Evolutionary conservation across 2,888 invertebrate genomes (phyloP), one percentile per base, ranked within the genome.

Genomic region (Lordiphosa andalusiaca): DNA sequence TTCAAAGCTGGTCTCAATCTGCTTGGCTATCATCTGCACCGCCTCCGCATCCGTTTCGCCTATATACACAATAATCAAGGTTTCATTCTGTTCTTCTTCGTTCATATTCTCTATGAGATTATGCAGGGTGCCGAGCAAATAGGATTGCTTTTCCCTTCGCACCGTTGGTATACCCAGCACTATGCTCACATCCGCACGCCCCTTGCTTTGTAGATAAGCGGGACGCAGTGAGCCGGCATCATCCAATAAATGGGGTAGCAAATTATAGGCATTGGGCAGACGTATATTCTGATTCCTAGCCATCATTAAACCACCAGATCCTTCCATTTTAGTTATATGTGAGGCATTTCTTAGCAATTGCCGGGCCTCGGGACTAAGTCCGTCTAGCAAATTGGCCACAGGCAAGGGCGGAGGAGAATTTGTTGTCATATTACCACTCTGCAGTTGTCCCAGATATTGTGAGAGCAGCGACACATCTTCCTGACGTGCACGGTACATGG

Each of bases 141-240:
- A 98, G 71, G 92, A 94, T 85, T 97, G 96, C 73, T 95, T 95
- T 69, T 96, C 95, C 39, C 98, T 91, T 76, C 93, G 94, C 5
- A 98, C 97, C 0, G 98, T 98, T 0, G 98, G 98, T 63, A 98
- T 82, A 36, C 90, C 98, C 46, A 98, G 91, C 1, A 97, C 95
- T 62, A 97, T 92, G 47, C 95, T 94, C 0, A 95, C 95, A 69
- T 94, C 94, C 6, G 91, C 91, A 55, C 95, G 91, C 3, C 93
- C 94, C 66, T 93, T 93, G 33, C 94, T 94, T 88, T 96, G 91
- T 73, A 94, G 91, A 88, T 94, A 95, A 7, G 95, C 94, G 2
- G 97, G 95, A 55, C 93, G 91, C 53, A 97, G 90, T 77, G 95
- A 95, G 66, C 92, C 91, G 0, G 94, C 93, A 86, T 95, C 93